Conservation (phyloP, 64 coral and sea anemone species). For the Cladopsammia gracilis region DNA sequence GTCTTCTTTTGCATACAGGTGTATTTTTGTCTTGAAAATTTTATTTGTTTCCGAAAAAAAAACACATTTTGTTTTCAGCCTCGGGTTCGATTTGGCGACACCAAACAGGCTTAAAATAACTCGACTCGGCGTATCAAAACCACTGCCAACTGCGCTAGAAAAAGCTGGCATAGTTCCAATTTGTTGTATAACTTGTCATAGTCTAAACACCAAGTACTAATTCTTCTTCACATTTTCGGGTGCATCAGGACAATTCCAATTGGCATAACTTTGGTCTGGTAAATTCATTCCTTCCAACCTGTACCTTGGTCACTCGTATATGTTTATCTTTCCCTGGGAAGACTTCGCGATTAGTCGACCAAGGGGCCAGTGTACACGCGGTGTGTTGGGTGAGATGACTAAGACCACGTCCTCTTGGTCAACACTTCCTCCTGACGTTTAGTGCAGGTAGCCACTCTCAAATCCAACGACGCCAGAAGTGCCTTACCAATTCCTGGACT, state of each 20-base stretch:
- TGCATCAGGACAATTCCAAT: slow-evolving; percentile 10
- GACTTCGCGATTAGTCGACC: slow-evolving; percentile 44
- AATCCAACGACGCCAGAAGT: slow-evolving; percentile 70
- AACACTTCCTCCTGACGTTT: slow-evolving; percentile 59
- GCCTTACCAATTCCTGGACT: slow-evolving; percentile 63
- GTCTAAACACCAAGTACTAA: too few species aligned
- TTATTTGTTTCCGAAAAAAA: too few species aligned
- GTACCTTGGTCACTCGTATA: slow-evolving; percentile 1
- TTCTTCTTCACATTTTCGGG: neutral
- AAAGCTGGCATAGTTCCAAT: too few species aligned
- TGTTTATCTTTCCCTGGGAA: slow-evolving; percentile 24
- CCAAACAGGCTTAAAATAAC: too few species aligned
- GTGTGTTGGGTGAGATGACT: slow-evolving; percentile 14
- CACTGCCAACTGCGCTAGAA: too few species aligned
- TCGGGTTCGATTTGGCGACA: too few species aligned
- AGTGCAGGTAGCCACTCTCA: slow-evolving; percentile 63
- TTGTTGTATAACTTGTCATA: too few species aligned
- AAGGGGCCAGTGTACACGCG: slow-evolving; percentile 60
- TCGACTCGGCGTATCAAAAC: too few species aligned
- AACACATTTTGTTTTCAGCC: too few species aligned
- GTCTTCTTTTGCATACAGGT: neutral
- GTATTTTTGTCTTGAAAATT: too few species aligned
- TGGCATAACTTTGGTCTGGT: slow-evolving; percentile 20
- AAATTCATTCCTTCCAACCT: slow-evolving; percentile 19
- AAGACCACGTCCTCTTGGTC: slow-evolving; percentile 49